Conservation (phyloP, 2,797 vertebrate genomes). For the Helicolenus hilgendorfi region DNA sequence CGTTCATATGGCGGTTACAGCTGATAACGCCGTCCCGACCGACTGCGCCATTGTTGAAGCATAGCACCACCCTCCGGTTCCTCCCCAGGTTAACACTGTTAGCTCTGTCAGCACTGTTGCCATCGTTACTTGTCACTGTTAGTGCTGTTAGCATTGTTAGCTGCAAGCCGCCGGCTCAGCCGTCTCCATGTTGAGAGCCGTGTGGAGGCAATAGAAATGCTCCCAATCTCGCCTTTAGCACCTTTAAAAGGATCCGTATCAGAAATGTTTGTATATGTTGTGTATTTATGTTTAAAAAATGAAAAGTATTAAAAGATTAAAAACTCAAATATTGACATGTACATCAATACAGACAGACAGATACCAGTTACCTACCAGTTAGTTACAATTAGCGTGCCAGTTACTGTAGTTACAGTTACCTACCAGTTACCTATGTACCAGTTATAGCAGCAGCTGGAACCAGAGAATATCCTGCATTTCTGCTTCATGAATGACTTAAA, state of each 20-base stretch:
- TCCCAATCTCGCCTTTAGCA: too few species aligned
- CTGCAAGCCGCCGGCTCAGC: too few species aligned
- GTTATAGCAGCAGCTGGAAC: not conserved
- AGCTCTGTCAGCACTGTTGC: too few species aligned
- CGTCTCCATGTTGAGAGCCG: fast-evolving
- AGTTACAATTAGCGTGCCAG: not conserved
- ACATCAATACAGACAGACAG: not conserved
- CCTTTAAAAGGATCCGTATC: not conserved
- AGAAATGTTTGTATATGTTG: not conserved
- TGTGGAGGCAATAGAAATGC: too few species aligned
- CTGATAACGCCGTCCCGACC: too few species aligned
- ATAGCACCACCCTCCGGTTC: too few species aligned
- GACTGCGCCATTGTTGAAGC: too few species aligned
- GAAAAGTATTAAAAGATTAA: not conserved
- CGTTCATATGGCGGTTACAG: too few species aligned
- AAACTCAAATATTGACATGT: not conserved
- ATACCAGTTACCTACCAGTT: not conserved
- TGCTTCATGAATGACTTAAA: not conserved
- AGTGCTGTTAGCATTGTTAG: too few species aligned
- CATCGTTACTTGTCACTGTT: too few species aligned
- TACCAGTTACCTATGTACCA: not conserved
- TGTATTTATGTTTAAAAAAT: not conserved
- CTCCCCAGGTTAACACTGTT: too few species aligned
- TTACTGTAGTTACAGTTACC: too few species aligned
- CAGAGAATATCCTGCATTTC: not conserved